Conservation (phyloP, 1,140 invertebrate species). For the Anastrepha ludens region DNA sequence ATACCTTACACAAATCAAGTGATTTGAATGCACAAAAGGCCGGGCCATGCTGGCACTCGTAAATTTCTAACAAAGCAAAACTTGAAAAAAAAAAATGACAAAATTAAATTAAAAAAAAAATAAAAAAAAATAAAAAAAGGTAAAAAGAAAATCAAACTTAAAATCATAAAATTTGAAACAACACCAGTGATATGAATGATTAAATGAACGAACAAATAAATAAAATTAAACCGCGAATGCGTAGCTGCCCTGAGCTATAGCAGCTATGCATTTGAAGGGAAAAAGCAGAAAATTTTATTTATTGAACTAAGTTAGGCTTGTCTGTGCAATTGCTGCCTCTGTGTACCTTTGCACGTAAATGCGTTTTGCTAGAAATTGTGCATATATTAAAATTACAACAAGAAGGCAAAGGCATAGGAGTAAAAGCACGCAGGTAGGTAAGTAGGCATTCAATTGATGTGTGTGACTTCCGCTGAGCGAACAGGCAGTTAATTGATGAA, state of each 20-base stretch:
- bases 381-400: neutral
- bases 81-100: neutral
- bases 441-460: neutral
- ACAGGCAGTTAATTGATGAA: conserved; percentile 2
- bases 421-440: neutral
- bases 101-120: neutral
- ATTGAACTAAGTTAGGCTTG: conserved; percentile 21
- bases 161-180: conserved; percentile 1
- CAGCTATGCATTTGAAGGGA: neutral
- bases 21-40: conserved; percentile 1
- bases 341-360: neutral
- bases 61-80: neutral
- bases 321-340: neutral
- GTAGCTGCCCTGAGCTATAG: neutral
- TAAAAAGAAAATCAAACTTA: neutral
- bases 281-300: neutral
- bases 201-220: conserved; percentile 35
- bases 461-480: conserved; percentile 10
- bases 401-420: neutral
- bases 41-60: neutral
- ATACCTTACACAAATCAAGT: conserved; percentile 24
- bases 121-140: neutral
- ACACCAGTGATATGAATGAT: neutral
- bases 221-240: neutral
- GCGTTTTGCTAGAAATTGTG: conserved; percentile 43